Evolutionary conservation across 2,797 vertebrate species (phyloP).

Genomic region (Tokudaia muenninki): DNA sequence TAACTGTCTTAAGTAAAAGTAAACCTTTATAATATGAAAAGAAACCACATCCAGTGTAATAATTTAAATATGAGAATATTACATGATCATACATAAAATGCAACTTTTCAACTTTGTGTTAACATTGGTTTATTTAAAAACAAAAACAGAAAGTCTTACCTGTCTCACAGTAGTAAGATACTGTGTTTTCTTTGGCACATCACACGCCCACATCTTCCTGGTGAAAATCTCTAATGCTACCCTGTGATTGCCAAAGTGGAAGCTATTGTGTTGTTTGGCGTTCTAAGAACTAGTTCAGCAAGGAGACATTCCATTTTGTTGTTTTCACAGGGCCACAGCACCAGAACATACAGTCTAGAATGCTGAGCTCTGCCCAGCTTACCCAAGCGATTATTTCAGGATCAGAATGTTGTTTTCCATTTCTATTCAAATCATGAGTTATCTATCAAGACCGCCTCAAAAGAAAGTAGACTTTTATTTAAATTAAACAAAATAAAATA

Average conservation of each 20-base stretch:
- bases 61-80: slow-evolving; percentile 84
- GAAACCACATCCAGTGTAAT: slow-evolving; percentile 86
- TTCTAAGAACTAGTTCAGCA: slow-evolving; percentile 80
- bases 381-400: neutral
- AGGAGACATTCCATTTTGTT: slow-evolving; percentile 42
- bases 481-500: slow-evolving; percentile 52
- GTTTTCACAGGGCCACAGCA: slow-evolving; percentile 63
- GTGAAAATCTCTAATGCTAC: slow-evolving; percentile 51
- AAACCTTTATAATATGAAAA: slow-evolving; percentile 84
- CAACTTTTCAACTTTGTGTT: slow-evolving; percentile 85
- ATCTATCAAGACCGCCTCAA: slow-evolving; percentile 67
- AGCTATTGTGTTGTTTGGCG: slow-evolving; percentile 60
- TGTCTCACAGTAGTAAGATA: slow-evolving; percentile 51
- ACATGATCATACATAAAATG: slow-evolving; percentile 86
- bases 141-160: slow-evolving; percentile 32
- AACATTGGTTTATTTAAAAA: slow-evolving; percentile 83
- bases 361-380: slow-evolving; percentile 28
- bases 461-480: slow-evolving; percentile 73
- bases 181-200: slow-evolving; percentile 65
- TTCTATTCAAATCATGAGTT: slow-evolving; percentile 71
- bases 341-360: slow-evolving; percentile 52
- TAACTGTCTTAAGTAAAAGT: slow-evolving; percentile 83
- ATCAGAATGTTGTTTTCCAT: neutral
- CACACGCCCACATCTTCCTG: slow-evolving; percentile 64
- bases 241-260: slow-evolving; percentile 66